Base-by-base conservation (phyloP, 2,888 invertebrate species). In the Notodonta dromedarius region DNA sequence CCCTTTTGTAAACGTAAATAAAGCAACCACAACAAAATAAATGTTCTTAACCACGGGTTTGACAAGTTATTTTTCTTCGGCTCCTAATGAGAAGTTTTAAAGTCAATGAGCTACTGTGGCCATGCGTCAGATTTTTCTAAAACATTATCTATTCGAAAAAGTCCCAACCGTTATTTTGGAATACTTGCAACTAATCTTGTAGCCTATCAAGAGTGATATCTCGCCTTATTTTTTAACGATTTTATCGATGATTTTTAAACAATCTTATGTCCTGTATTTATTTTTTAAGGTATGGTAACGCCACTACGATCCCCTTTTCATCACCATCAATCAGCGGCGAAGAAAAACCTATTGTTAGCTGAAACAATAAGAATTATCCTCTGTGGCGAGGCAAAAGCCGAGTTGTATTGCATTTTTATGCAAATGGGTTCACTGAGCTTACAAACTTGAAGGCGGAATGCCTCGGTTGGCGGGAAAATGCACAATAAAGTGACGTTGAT, bases 401-500 rank as follows among this genome's bases (percentile, higher is more conserved):
- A 46, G 46, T 46, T 13, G 11, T 46, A 46, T 46, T 46, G 46
- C 46, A 46, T 46, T 46, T 46, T 46, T 46, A 46, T 46, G 46
- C 46, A 46, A 46, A 46, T 46, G 46, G 13, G n/a, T 44, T 44
- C 44, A 44, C 44, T 44, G 11, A 46, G 46, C 46, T 46, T 46
- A n/a, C 13, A 13, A n/a, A 46, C n/a, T 46, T 46, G 13, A n/a
- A 46, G 46, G n/a, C n/a, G n/a, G 5, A 46, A n/a, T 46, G 46
- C 46, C 44, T 44, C 13, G 46, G 46, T 5, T 6, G 7, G n/a
- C 13, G n/a, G 46, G 46, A 5, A 46, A 24, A 46, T 46, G 46
- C 46, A 46, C 46, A 46, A 46, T 46, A 46, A 46, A 46, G 46
- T 46, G 46, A 46, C 46, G 46, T 46, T 46, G 46, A 46, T n/a